These are phyloP conservation scores for Volucella inflata DNA, from an alignment of 2,888 invertebrate genomes.

Conservation along the genomic window DNA sequence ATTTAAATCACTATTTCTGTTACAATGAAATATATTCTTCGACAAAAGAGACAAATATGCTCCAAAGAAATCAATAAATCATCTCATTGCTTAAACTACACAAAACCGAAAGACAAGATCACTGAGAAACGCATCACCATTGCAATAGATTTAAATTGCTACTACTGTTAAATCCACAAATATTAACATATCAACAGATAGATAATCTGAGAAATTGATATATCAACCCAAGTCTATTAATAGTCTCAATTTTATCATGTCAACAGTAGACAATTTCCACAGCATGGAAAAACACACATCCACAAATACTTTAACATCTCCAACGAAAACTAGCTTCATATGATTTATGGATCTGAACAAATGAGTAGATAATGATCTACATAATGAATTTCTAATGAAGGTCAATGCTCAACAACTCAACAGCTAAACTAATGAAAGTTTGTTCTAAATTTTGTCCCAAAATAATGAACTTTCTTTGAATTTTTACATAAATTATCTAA, in stretches of 20 bases:
- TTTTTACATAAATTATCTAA: not conserved
- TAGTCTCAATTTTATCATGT: not conserved
- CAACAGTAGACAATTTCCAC: not conserved
- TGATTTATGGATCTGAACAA: slow-evolving; percentile 33
- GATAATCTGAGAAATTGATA: slow-evolving; percentile 6
- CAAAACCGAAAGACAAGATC: too few relatives aligned
- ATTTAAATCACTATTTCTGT: too few relatives aligned
- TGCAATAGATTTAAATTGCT: too few relatives aligned
- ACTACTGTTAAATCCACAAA: not conserved
- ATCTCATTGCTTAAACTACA: too few relatives aligned
- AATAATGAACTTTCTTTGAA: slow-evolving; percentile 17
- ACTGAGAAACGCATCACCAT: too few relatives aligned
- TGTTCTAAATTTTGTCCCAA: not conserved
- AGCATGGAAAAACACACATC: not conserved
- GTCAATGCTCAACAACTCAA: not conserved
- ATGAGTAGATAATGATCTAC: slow-evolving; percentile 6
- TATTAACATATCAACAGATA: slow-evolving; percentile 21
- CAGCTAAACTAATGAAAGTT: slow-evolving; percentile 6
- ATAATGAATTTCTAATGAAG: slow-evolving; percentile 41
- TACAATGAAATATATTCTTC: too few relatives aligned
- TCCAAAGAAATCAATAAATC: too few relatives aligned
- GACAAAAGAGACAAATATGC: too few relatives aligned
- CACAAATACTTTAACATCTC: not conserved
- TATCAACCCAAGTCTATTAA: not conserved
- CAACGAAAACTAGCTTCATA: not conserved